Evolutionary conservation across 2,797 vertebrate species (phyloP).

Genomic region (Oceanodroma leucorhoa): DNA sequence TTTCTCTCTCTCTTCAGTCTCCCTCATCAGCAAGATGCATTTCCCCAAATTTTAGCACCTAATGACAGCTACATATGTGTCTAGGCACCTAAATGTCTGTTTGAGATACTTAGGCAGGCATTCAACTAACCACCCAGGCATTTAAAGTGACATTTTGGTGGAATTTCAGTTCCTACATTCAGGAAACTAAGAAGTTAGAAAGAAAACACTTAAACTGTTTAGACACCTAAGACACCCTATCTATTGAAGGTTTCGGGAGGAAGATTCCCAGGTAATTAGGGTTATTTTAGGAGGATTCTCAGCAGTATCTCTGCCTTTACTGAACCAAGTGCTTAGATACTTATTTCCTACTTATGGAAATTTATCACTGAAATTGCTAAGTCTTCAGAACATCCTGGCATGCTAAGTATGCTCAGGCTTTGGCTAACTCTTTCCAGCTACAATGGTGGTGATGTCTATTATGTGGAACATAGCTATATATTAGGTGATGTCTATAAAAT

Average conservation of each 20-base stretch:
- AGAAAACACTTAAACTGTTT: not conserved
- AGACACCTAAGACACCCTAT: not conserved
- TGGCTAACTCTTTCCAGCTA: not conserved
- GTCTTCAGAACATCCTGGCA: not conserved
- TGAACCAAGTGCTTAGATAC: not conserved
- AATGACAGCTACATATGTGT: not conserved
- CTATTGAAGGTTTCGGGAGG: not conserved
- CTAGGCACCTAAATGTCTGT: not conserved
- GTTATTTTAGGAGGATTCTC: not conserved
- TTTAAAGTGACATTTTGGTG: not conserved
- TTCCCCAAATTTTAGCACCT: not conserved
- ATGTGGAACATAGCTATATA: rapidly evolving
- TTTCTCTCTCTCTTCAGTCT: not conserved
- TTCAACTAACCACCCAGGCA: not conserved
- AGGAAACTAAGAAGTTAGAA: not conserved
- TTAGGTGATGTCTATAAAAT: rapidly evolving
- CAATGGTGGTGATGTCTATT: not conserved
- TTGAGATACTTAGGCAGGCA: not conserved
- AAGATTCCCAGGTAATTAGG: not conserved
- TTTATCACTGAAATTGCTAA: not conserved
- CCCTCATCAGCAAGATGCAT: not conserved
- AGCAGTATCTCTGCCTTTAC: not conserved
- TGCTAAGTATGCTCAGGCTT: not conserved
- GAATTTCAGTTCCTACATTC: not conserved
- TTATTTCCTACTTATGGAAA: not conserved